phyloP scores from a whole-genome alignment of 92 coral and sea anemone genomes.

The Zoanthus solanderi region DNA sequence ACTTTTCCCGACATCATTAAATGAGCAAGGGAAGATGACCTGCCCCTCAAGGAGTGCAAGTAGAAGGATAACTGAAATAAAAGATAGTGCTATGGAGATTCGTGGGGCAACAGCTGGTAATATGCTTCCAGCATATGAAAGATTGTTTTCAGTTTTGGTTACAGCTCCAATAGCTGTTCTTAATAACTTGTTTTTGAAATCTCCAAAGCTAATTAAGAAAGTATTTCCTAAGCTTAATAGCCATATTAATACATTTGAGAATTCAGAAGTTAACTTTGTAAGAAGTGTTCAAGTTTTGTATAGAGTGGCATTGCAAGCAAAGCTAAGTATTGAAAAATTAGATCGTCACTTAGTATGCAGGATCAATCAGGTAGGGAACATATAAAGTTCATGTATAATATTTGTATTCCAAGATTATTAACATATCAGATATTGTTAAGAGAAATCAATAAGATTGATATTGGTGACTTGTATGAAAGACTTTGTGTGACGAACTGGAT shows the following conservation, averaged over 20 bases:
- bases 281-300: slow-evolving; percentile 61
- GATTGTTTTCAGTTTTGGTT: slow-evolving; percentile 8
- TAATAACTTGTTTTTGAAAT: slow-evolving; percentile 11
- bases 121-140: slow-evolving; percentile 37
- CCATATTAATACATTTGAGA: slow-evolving; percentile 39
- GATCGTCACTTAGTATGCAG: slow-evolving; percentile 43
- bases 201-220: slow-evolving; percentile 37
- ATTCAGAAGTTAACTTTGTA: slow-evolving; percentile 52
- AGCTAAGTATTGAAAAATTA: slow-evolving; percentile 32
- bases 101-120: slow-evolving; percentile 32
- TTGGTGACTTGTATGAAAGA: slow-evolving; percentile 51
- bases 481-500: slow-evolving; percentile 51
- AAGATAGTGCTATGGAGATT: background rate
- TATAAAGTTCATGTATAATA: slow-evolving; percentile 28
- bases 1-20: slow-evolving; percentile 1
- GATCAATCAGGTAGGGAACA: slow-evolving; percentile 2
- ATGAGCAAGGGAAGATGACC: slow-evolving; percentile 31
- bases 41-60: slow-evolving; percentile 31
- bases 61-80: slow-evolving; percentile 16
- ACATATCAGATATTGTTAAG: slow-evolving; percentile 37
- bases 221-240: slow-evolving; percentile 58
- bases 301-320: slow-evolving; percentile 51
- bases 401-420: slow-evolving; percentile 29
- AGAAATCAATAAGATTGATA: slow-evolving; percentile 50
- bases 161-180: slow-evolving; percentile 11